A percentile compares a stretch with the other conserved stretches of the same genome.
phyloP scores from a whole-genome alignment of 2,113 vertebrate genomes.

The Ceyx cyanopectus region DNA sequence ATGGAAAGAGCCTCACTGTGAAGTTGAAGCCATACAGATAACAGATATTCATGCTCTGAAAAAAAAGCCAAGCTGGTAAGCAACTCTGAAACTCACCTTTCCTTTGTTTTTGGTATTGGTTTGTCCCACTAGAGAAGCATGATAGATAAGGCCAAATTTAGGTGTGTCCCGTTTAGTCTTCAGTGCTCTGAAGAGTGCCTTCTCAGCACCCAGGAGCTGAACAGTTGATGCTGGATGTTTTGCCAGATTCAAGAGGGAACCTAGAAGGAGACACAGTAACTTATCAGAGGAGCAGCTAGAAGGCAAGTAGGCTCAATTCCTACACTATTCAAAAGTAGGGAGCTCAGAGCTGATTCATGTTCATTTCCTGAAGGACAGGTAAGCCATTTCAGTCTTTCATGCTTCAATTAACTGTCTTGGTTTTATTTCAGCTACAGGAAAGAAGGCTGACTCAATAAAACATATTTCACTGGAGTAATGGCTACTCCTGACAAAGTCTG shows the following conservation, averaged over 20 bases:
- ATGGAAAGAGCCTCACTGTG: neutral
- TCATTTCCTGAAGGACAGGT: neutral
- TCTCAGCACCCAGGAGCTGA: conserved; percentile 97
- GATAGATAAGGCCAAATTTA: conserved; percentile 98
- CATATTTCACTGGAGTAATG: neutral
- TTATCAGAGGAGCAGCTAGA: neutral
- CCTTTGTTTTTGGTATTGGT: conserved; percentile 95
- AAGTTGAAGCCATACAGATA: neutral
- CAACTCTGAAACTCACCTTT: conserved; percentile 81
- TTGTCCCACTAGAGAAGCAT: conserved; percentile 96
- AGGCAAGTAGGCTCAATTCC: neutral
- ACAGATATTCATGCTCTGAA: neutral
- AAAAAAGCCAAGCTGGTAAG: neutral
- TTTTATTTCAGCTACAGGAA: neutral
- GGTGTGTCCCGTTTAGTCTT: conserved; percentile 95
- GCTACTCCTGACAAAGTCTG: neutral
- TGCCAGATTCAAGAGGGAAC: conserved; percentile 95
- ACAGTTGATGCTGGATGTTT: conserved; percentile 98
- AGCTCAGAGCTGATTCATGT: neutral
- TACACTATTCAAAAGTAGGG: neutral
- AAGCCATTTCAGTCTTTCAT: neutral
- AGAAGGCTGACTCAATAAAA: neutral
- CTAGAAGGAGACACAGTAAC: conserved; percentile 63
- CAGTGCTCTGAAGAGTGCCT: conserved; percentile 95
- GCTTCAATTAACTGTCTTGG: neutral